Percentiles rank a stretch among this genome's conserved stretches.
phyloP scores from a whole-genome alignment of 2,113 vertebrate genomes.

The Grus americana region DNA sequence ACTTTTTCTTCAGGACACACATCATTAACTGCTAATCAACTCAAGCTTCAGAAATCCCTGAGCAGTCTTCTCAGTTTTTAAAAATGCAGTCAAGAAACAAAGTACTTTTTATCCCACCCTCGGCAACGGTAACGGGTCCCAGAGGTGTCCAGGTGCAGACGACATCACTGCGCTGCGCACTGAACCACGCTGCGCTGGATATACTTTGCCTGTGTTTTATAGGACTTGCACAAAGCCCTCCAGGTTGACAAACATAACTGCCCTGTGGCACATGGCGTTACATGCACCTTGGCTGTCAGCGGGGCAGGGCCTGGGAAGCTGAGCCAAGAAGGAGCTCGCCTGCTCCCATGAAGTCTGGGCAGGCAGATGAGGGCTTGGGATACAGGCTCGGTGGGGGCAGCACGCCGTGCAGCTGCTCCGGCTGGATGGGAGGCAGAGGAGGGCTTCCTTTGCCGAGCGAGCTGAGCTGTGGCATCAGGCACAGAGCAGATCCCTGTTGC shows the following conservation, averaged over 20 bases:
- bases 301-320: slow-evolving; percentile 5
- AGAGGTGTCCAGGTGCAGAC: slow-evolving; percentile 69
- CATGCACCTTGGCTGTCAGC: not conserved
- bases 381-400: not conserved
- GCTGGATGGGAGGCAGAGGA: not conserved
- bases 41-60: slow-evolving; percentile 75
- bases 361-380: not conserved
- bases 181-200: not conserved
- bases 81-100: slow-evolving; percentile 71
- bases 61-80: slow-evolving; percentile 72
- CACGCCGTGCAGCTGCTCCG: not conserved
- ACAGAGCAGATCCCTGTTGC: not conserved
- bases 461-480: not conserved
- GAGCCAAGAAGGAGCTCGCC: not conserved
- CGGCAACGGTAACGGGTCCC: slow-evolving; percentile 61
- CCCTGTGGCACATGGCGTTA: not conserved
- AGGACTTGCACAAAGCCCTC: slow-evolving; percentile 30
- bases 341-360: not conserved
- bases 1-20: slow-evolving; percentile 76
- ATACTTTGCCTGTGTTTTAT: slow-evolving; percentile 23
- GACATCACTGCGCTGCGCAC: slow-evolving; percentile 14
- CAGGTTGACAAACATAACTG: slow-evolving; percentile 27
- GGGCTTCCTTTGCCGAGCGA: not conserved
- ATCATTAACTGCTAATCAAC: slow-evolving; percentile 80
- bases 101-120: slow-evolving; percentile 62